Evolutionary conservation across 2,113 vertebrate species (phyloP).

Genomic region (Hydrochoerus hydrochaeris): DNA sequence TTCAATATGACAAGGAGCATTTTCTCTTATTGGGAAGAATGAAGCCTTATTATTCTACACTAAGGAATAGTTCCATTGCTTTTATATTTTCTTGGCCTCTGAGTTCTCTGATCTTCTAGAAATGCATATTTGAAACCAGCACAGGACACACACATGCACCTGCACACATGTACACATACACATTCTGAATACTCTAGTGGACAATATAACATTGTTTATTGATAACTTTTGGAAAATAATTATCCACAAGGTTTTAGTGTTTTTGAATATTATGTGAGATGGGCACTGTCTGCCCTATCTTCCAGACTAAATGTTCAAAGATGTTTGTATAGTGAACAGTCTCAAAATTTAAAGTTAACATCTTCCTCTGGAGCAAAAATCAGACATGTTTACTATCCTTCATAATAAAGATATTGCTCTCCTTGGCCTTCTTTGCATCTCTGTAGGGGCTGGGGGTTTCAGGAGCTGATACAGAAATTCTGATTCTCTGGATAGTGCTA

Average conservation of each 20-base stretch:
- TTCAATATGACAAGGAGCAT: conserved; percentile 20
- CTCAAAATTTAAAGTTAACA: not conserved
- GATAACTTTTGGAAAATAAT: not conserved
- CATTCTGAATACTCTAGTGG: not conserved
- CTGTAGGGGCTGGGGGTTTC: not conserved
- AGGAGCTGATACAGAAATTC: not conserved
- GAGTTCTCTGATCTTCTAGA: conserved; percentile 23
- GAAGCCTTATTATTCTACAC: not conserved
- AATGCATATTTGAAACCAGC: not conserved
- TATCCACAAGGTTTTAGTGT: not conserved
- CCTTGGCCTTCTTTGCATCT: not conserved
- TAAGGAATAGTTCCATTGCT: not conserved
- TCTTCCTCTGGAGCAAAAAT: not conserved
- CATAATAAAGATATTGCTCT: not conserved
- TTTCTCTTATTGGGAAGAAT: not conserved
- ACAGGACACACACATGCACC: not conserved
- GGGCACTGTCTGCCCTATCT: not conserved
- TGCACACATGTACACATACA: not conserved
- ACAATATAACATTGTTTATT: not conserved
- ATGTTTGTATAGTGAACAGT: not conserved
- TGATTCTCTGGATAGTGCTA: not conserved
- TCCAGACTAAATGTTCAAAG: not conserved
- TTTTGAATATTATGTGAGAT: not conserved
- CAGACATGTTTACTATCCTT: not conserved
- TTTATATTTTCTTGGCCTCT: conserved; percentile 38